These are phyloP conservation scores for Ctenomys sociabilis DNA, from an alignment of 2,113 vertebrate species.

Conservation along the genomic window DNA sequence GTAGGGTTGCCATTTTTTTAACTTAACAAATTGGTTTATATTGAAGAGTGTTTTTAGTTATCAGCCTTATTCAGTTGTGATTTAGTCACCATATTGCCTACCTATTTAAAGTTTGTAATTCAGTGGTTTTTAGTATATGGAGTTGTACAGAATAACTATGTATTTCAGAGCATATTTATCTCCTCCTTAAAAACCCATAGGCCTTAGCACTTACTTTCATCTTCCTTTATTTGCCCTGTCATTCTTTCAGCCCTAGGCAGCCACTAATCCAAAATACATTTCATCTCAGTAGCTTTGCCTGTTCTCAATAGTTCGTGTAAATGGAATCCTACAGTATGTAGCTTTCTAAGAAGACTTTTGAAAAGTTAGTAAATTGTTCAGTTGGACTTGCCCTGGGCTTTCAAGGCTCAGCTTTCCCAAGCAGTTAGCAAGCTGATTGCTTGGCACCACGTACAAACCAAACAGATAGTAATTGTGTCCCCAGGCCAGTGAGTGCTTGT, in stretches of 20 bases:
- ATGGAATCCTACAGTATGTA: constrained; percentile 5
- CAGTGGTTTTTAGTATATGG: constrained; percentile 34
- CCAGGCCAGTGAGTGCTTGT: not conserved
- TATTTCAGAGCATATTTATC: constrained; percentile 47
- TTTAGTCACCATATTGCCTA: not conserved
- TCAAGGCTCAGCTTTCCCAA: not conserved
- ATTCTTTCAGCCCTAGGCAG: not conserved
- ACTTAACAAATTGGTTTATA: constrained; percentile 20
- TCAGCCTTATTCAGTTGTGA: not conserved
- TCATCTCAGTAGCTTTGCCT: constrained; percentile 15
- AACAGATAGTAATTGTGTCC: constrained; percentile 33
- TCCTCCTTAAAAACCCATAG: not conserved
- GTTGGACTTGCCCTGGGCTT: not conserved
- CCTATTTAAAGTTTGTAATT: not conserved
- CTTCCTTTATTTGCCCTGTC: not conserved
- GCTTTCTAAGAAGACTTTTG: constrained; percentile 56
- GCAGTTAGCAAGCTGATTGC: not conserved
- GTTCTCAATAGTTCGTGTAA: constrained; percentile 48
- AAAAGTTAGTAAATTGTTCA: not conserved
- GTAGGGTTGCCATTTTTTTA: constrained; percentile 6
- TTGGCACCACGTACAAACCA: not conserved
- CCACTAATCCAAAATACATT: not conserved
- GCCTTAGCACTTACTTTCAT: not conserved
- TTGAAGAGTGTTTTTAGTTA: constrained; percentile 36
- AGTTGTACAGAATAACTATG: not conserved